phyloP scores from a whole-genome alignment of 2,888 invertebrate species.

The Dorcus hopei region DNA sequence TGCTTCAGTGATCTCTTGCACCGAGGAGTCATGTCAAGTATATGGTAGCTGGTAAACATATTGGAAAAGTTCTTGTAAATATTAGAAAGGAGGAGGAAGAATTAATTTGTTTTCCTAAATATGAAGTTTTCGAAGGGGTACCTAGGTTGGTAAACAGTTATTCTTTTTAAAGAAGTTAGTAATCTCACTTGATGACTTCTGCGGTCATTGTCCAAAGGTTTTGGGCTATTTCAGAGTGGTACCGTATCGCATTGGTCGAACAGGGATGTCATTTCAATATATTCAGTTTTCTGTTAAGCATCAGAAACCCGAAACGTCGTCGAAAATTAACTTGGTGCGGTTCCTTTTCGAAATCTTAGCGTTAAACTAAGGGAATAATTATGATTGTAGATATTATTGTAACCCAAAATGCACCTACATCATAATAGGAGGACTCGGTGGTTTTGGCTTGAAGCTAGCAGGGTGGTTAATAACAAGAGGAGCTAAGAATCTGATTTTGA shows the following conservation, averaged over 20 bases:
- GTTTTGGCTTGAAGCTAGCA: slow-evolving; percentile 85
- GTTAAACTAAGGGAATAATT: no score
- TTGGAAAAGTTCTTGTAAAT: slow-evolving; percentile 65
- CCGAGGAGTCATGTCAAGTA: slow-evolving; percentile 51
- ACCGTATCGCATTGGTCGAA: no score
- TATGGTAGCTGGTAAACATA: slow-evolving; percentile 70
- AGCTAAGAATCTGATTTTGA: slow-evolving; percentile 67
- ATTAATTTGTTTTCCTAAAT: neutral
- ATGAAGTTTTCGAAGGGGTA: slow-evolving; percentile 15
- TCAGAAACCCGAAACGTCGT: no score
- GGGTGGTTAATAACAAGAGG: slow-evolving; percentile 85
- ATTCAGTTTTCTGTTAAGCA: no score
- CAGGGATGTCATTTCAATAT: no score
- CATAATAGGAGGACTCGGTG: slow-evolving; percentile 80
- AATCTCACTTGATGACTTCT: no score
- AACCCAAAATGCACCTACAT: slow-evolving; percentile 35
- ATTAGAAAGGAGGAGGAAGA: slow-evolving; percentile 38
- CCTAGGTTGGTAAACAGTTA: slow-evolving; percentile 22
- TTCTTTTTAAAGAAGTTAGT: neutral
- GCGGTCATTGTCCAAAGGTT: no score
- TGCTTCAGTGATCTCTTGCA: no score
- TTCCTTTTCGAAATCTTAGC: no score
- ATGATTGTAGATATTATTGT: slow-evolving; percentile 21
- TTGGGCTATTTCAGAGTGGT: no score
- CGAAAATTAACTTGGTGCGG: no score